Percentiles rank a stretch among this genome's conserved stretches.
phyloP scores from a whole-genome alignment of 2,888 invertebrate genomes.

The Dendrolimus pini region DNA sequence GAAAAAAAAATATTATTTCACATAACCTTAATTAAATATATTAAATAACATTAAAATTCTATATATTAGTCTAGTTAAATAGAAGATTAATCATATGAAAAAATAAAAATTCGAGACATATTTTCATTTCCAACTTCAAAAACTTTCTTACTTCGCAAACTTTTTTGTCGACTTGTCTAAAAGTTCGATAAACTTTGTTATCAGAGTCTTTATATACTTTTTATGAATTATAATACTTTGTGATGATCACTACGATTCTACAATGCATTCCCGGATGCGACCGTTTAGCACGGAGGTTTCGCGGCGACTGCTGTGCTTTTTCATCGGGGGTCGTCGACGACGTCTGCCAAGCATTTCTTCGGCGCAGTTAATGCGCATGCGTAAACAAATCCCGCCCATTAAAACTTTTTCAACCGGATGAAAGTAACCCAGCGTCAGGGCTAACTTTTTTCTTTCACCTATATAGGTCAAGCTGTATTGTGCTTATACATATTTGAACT shows the following conservation, averaged over 20 bases:
- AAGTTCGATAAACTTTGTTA: slow-evolving; percentile 11
- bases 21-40: no score
- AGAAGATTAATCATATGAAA: no score
- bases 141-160: slow-evolving; percentile 22
- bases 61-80: no score
- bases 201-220: not conserved
- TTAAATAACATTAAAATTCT: no score
- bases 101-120: slow-evolving; percentile 19
- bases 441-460: slow-evolving; percentile 23
- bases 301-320: slow-evolving; percentile 56
- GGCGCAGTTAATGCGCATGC: slow-evolving; percentile 46
- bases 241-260: slow-evolving; percentile 22
- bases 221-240: not conserved
- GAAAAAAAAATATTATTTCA: no score
- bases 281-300: slow-evolving; percentile 48
- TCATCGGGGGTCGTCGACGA: slow-evolving; percentile 44
- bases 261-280: slow-evolving; percentile 52
- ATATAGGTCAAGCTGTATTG: not conserved
- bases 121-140: slow-evolving; percentile 23
- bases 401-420: slow-evolving; percentile 46
- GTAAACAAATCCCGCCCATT: slow-evolving; percentile 43
- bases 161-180: slow-evolving; percentile 15
- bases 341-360: slow-evolving; percentile 58
- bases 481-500: not conserved
- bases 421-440: slow-evolving; percentile 23